These are phyloP conservation scores for Scortum barcoo DNA, from an alignment of 2,113 vertebrate species.

Conservation along the genomic window DNA sequence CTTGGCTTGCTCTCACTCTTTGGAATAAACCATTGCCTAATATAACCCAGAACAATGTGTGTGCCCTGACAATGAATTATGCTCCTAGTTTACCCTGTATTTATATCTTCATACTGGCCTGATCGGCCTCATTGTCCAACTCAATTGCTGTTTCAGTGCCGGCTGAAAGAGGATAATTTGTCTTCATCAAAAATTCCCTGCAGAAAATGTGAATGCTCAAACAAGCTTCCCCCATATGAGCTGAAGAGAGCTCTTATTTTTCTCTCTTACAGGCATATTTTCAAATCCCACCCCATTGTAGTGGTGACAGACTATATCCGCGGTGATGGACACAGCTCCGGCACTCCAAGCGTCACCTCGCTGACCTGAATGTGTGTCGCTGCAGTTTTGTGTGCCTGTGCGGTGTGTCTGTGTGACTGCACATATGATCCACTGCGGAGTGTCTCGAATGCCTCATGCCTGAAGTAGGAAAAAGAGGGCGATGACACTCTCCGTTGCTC, in stretches of 20 bases:
- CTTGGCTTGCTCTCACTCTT: slow-evolving; percentile 38
- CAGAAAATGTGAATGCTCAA: slow-evolving; percentile 60
- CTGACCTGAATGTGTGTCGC: slow-evolving; percentile 42
- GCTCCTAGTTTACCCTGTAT: slow-evolving; percentile 49
- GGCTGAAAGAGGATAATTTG: slow-evolving; percentile 44
- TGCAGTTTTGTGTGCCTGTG: background rate
- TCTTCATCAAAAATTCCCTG: slow-evolving; percentile 65
- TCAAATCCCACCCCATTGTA: slow-evolving; percentile 73
- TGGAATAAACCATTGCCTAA: slow-evolving; percentile 55
- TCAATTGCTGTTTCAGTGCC: slow-evolving; percentile 56
- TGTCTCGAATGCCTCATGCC: slow-evolving; percentile 79
- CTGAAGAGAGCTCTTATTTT: slow-evolving; percentile 23
- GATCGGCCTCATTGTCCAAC: slow-evolving; percentile 60
- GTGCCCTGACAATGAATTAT: slow-evolving; percentile 62
- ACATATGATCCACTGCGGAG: slow-evolving; percentile 54
- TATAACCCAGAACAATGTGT: slow-evolving; percentile 59
- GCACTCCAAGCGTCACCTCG: slow-evolving; percentile 44
- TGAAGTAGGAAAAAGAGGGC: slow-evolving; percentile 51
- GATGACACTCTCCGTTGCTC: slow-evolving; percentile 50
- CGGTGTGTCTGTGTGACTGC: slow-evolving; percentile 49
- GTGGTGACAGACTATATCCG: slow-evolving; percentile 74
- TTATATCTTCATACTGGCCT: slow-evolving; percentile 52
- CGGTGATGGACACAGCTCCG: slow-evolving; percentile 66
- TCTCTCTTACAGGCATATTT: slow-evolving; percentile 46
- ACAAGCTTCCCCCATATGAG: slow-evolving; percentile 29